Evolutionary conservation across 2,797 vertebrate species (phyloP), one percentile per base, ranked within the genome.

Genomic region (Neomorphus geoffroyi): DNA sequence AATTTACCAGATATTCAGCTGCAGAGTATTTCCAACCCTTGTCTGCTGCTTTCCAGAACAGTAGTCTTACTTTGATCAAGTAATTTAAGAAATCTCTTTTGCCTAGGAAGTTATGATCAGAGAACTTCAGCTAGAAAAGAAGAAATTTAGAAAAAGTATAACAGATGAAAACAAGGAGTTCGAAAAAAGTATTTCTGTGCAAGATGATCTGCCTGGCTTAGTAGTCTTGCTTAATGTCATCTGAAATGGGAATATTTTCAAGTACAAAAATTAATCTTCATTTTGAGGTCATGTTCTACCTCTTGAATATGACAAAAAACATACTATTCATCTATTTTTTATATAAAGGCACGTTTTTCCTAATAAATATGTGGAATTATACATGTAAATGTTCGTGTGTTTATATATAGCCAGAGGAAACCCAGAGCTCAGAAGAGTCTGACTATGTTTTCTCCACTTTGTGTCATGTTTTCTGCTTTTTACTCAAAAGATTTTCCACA

Each of bases 361-460:
- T n/a, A 35, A 4, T 23, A 13, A 41, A 24, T 22, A 1, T 37
- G 13, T 11, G 11, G 10, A 45, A 58, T n/a, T 45, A 18, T 27
- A 37, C 7, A n/a, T 6, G 7, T 2, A 2, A 45, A 28, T 3
- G 4, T 75, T 18, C 41, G 10, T n/a, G 3, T 28, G 30, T 71
- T 75, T 75, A 26, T 30, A 13, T 2, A 4, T 17, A 33, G 10
- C 6, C 12, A 37, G 24, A 53, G 54, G 27, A 83, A 92, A 58
- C 26, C 10, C n/a, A 9, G n/a, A 46, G 6, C 11, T 65, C 23
- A 18, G 58, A 48, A 58, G 9, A 1, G 21, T 61, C 48, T 0
- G 0, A 5, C 24, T 27, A 21, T 30, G 5, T 53, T 64, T 67
- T 8, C 13, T 19, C 17, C 4, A 18, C 9, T 56, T 62, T 22